Conservation (phyloP, 2,113 vertebrate genomes). For the Regulus satrapa region DNA sequence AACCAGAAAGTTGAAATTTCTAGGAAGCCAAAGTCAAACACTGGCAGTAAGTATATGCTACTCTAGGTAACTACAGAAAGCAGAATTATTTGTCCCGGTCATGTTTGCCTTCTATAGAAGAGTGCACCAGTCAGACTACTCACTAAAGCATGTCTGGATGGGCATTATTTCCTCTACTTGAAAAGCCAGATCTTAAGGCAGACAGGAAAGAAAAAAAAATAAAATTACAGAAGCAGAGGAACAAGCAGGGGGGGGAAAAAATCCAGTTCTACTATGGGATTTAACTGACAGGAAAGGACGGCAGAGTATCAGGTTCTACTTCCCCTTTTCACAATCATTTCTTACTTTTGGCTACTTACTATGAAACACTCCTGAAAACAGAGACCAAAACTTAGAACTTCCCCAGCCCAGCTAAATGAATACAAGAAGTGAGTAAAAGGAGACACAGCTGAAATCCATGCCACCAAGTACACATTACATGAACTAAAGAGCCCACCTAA, state of each 20-base stretch:
- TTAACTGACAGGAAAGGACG: not conserved
- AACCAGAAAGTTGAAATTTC: not conserved
- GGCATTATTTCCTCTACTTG: not conserved
- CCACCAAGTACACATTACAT: not conserved
- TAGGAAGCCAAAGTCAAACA: not conserved
- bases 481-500: not conserved
- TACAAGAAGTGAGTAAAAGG: not conserved
- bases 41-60: not conserved
- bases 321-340: not conserved
- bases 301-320: not conserved
- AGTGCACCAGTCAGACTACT: not conserved
- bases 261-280: not conserved
- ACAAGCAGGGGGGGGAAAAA: not conserved
- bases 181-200: not conserved
- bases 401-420: not conserved
- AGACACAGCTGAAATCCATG: not conserved
- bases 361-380: not conserved
- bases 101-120: not conserved
- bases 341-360: not conserved
- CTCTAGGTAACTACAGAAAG: not conserved
- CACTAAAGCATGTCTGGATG: not conserved
- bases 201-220: not conserved
- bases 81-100: not conserved
- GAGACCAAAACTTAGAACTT: not conserved
- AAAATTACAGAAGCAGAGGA: not conserved